Evolutionary conservation across 2,797 vertebrate genomes (phyloP).

Genomic region (Furcifer pardalis): DNA sequence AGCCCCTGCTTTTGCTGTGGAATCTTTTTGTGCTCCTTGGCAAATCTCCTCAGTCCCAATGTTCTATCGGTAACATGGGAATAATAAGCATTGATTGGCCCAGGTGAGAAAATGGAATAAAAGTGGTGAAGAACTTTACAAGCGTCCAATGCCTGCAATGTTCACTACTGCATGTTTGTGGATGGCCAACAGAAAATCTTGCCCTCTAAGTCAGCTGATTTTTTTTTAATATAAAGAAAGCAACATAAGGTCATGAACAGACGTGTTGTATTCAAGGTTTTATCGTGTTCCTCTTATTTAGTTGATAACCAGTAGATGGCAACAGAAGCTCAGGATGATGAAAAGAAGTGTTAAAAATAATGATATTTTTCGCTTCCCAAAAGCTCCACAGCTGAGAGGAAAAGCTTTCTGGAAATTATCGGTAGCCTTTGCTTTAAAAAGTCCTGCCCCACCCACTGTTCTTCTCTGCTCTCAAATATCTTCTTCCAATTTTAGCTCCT

Average conservation of each 20-base stretch:
- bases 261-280: background rate
- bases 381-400: background rate
- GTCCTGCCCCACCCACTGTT: background rate
- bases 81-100: background rate
- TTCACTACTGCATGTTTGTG: background rate
- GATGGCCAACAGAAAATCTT: background rate
- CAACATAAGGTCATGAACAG: too few species aligned
- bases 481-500: background rate
- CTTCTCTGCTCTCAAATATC: background rate
- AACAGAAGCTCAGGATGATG: slow-evolving; percentile 12
- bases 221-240: too few species aligned
- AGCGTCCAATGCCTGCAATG: too few species aligned
- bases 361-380: background rate
- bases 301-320: slow-evolving; percentile 44
- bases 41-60: background rate
- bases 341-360: accelerated
- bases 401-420: background rate
- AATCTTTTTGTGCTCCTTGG: background rate
- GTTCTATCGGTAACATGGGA: background rate
- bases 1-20: background rate
- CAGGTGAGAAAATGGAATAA: background rate
- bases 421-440: background rate
- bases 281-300: background rate
- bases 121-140: background rate
- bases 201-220: background rate